Evolutionary conservation across 2,797 vertebrate genomes (phyloP).

Genomic region (Phrynocephalus vlangalii): DNA sequence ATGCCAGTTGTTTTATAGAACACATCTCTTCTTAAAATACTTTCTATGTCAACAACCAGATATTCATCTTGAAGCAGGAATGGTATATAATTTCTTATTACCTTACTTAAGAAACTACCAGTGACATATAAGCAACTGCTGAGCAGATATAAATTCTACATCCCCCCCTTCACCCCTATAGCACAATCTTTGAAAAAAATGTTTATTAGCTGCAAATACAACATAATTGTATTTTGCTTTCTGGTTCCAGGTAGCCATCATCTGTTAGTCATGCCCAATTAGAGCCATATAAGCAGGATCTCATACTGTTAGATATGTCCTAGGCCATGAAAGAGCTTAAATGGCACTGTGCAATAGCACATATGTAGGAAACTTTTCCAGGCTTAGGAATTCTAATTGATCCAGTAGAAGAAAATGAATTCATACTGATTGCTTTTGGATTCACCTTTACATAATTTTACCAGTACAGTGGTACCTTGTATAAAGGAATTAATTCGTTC

Average conservation of each 20-base stretch:
- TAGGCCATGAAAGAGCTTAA: not conserved
- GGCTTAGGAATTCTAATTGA: slow-evolving; percentile 4
- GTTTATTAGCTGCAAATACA: slow-evolving; percentile 36
- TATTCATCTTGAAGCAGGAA: slow-evolving; percentile 14
- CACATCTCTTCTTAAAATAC: not conserved
- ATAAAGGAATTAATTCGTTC: too few relatives aligned
- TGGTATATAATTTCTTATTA: not conserved
- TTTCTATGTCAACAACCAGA: not conserved
- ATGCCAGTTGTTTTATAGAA: not conserved
- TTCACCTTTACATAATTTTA: too few relatives aligned
- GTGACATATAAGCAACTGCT: slow-evolving; percentile 18
- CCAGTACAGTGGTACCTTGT: too few relatives aligned
- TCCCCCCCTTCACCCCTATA: not conserved
- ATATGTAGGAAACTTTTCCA: not conserved
- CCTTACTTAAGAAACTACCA: slow-evolving; percentile 23
- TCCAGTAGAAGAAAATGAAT: slow-evolving; percentile 9
- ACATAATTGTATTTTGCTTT: slow-evolving; percentile 33
- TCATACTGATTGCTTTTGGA: slow-evolving; percentile 27
- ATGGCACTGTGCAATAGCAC: slow-evolving; percentile 12
- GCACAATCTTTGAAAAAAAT: slow-evolving; percentile 18
- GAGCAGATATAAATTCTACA: not conserved
- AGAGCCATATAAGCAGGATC: too few relatives aligned
- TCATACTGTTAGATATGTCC: rapidly evolving
- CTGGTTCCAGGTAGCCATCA: slow-evolving; percentile 5
- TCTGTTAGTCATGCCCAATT: not conserved